A percentile compares a stretch with the other conserved stretches of the same genome.
Conservation (phyloP, 2,113 vertebrate species). For the Festucalex cinctus region DNA sequence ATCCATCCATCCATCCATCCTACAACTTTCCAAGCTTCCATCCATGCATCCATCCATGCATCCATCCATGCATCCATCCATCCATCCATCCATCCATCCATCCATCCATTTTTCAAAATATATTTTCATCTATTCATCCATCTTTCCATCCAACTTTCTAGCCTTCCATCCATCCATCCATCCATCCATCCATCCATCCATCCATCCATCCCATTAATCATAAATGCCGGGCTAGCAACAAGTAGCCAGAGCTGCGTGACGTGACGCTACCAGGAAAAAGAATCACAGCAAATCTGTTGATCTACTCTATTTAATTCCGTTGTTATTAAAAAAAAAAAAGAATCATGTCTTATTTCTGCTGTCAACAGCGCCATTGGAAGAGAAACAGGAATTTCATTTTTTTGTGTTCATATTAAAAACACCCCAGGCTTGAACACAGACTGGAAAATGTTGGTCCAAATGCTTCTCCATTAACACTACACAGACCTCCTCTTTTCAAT, state of each 20-base stretch:
- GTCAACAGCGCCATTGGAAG: neutral
- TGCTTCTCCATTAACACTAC: neutral
- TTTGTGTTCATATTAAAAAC: neutral
- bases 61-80: too few species aligned
- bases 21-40: too few species aligned
- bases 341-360: neutral
- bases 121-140: too few species aligned
- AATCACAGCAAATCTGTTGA: neutral
- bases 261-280: neutral
- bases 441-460: neutral
- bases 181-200: too few species aligned
- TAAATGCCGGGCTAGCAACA: neutral
- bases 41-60: too few species aligned
- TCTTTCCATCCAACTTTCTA: too few species aligned
- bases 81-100: too few species aligned
- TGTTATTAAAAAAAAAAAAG: neutral
- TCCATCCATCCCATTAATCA: too few species aligned
- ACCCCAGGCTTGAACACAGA: neutral
- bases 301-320: neutral
- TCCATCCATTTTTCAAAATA: too few species aligned
- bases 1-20: too few species aligned
- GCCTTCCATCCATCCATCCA: too few species aligned
- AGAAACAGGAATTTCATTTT: neutral
- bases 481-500: conserved; percentile 12
- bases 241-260: neutral